Percentiles rank a stretch among this genome's conserved stretches.
Conservation (phyloP, 2,797 vertebrate species). For the Pseudochirops cupreus region DNA sequence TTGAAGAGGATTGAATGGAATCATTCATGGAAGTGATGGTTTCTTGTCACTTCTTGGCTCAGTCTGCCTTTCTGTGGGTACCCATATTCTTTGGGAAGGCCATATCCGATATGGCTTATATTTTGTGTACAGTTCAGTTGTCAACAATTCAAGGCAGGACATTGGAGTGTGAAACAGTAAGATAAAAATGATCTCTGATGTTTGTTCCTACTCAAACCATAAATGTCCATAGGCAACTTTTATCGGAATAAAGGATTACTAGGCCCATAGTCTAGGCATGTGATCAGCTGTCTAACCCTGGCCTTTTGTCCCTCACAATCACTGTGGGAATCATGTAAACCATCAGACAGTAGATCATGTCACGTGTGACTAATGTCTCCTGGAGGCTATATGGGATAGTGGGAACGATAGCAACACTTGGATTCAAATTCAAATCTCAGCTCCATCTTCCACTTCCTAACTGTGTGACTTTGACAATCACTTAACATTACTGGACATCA, state of each 20-base stretch:
- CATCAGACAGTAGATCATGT: background rate
- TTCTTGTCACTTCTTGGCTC: background rate
- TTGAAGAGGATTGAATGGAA: background rate
- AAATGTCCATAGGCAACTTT: background rate
- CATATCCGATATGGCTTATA: background rate
- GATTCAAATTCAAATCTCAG: background rate
- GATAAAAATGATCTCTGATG: background rate
- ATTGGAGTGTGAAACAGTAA: background rate
- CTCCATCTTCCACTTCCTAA: background rate
- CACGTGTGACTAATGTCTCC: background rate
- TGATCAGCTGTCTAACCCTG: background rate
- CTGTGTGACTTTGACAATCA: background rate
- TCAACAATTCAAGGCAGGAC: background rate
- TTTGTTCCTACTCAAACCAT: background rate
- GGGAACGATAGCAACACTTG: background rate
- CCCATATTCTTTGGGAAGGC: background rate
- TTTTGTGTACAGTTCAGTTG: slow-evolving; percentile 35
- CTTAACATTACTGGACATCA: background rate
- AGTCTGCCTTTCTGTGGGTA: background rate
- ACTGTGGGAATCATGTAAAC: background rate
- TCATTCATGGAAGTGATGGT: background rate
- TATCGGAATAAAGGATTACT: background rate
- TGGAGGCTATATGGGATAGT: background rate
- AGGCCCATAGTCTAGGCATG: background rate
- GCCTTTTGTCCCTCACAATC: background rate